phyloP scores from a whole-genome alignment of 2,113 vertebrate species.

The Nesoenas mayeri region DNA sequence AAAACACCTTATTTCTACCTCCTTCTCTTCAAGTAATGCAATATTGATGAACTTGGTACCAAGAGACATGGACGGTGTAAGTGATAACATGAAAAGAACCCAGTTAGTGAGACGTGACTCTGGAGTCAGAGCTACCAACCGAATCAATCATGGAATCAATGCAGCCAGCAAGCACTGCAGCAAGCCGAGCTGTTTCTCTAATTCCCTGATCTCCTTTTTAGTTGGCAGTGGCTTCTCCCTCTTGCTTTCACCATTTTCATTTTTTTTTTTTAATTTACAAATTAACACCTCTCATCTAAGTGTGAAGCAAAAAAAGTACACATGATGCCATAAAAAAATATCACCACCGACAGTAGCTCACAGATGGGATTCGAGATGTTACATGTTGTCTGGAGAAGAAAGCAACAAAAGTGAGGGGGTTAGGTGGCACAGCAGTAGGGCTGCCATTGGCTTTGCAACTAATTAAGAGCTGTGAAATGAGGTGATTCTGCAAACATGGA shows the following conservation, averaged over 20 bases:
- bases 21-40: not conserved
- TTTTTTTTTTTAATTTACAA: constrained; percentile 23
- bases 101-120: not conserved
- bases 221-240: not conserved
- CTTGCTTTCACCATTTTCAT: not conserved
- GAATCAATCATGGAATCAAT: not conserved
- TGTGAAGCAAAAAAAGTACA: not conserved
- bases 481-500: not conserved
- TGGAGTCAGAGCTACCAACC: not conserved
- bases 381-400: not conserved
- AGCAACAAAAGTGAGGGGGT: not conserved
- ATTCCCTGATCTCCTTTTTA: not conserved
- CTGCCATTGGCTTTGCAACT: not conserved
- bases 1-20: not conserved
- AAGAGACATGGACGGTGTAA: not conserved
- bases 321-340: not conserved
- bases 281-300: constrained; percentile 21
- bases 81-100: not conserved
- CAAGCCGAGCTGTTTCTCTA: not conserved
- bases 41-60: not conserved
- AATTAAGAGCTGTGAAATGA: not conserved
- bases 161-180: not conserved
- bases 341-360: not conserved
- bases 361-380: not conserved
- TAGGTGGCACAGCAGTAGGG: not conserved